Evolutionary conservation across 2,113 vertebrate genomes (phyloP), one percentile per base, ranked within the genome.

Genomic region (Columbina picui): DNA sequence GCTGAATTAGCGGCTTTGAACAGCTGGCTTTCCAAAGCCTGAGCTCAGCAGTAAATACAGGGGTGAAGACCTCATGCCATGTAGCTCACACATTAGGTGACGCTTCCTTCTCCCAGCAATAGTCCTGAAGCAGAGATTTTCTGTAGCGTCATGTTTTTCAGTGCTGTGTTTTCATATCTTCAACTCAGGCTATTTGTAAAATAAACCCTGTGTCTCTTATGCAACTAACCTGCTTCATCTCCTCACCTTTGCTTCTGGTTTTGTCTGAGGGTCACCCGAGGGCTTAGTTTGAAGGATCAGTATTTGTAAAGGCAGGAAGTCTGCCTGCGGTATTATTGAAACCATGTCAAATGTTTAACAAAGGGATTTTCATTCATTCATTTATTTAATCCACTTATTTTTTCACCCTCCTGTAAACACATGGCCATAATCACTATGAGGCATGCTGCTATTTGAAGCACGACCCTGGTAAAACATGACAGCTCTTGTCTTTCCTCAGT

Each of bases 51-150:
- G 53, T 9, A 17, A 32, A 6, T 6, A 5, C 43, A 22, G 34
- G 20, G 9, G 17, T 25, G 71, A 26, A 26, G n/a, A 12, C 27
- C 6, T 39, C 0, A 1, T 59, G 49, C 49, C 0, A 0, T 3
- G 36, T 32, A 45, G 30, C 52, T 85, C 63, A 27, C 17, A 8
- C 0, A 0, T 15, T 8, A 29, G 43, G 53, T 32, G 68, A 14
- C 0, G 2, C 17, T 57, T 81, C 52, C 38, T 83, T 77, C 47
- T 82, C 21, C 15, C n/a, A 63, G 41, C 43, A 26, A n/a, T 12
- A 9, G 57, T n/a, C 59, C 38, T 32, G 59, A 63, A 39, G 68
- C 16, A 65, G 45, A 39, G 55, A 14, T 45, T 90, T 61, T 49
- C 55, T 69, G 41, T 5, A 23, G 50, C 4, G 5, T n/a, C 17